Percentiles rank a stretch among this genome's conserved stretches.
phyloP scores from a whole-genome alignment of 2,888 invertebrate genomes.

The Podabrus alpinus region DNA sequence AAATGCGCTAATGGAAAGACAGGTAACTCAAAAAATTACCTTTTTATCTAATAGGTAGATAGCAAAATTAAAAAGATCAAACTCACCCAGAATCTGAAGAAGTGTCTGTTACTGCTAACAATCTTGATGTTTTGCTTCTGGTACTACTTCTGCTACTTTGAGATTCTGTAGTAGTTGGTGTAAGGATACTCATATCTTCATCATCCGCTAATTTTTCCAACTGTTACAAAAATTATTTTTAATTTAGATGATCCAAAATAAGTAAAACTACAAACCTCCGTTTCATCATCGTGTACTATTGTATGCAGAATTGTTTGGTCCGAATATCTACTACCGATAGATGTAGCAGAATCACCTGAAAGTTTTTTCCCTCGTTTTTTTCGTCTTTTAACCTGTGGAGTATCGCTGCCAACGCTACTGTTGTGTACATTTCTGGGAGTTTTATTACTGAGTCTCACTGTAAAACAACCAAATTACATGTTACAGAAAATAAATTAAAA shows the following conservation, averaged over 20 bases:
- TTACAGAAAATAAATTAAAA: background rate
- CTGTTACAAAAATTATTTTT: background rate
- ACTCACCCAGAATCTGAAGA: conserved; percentile 27
- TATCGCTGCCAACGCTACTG: background rate
- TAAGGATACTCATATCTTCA: conserved; percentile 2
- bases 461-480: background rate
- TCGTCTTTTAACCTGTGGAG: background rate
- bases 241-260: background rate
- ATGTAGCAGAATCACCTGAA: background rate
- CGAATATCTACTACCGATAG: background rate
- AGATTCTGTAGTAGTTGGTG: conserved; percentile 1
- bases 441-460: background rate
- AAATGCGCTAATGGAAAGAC: background rate
- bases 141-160: background rate
- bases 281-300: background rate
- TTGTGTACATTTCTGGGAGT: background rate
- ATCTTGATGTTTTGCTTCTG: background rate
- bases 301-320: conserved; percentile 6
- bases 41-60: no score
- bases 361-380: background rate
- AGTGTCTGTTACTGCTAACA: conserved; percentile 14
- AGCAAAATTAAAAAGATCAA: background rate
- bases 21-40: no score
- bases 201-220: conserved; percentile 7
- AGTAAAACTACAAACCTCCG: background rate